These are phyloP conservation scores for Esperia sulphurella DNA, from an alignment of 2,888 invertebrate species.

Conservation along the genomic window DNA sequence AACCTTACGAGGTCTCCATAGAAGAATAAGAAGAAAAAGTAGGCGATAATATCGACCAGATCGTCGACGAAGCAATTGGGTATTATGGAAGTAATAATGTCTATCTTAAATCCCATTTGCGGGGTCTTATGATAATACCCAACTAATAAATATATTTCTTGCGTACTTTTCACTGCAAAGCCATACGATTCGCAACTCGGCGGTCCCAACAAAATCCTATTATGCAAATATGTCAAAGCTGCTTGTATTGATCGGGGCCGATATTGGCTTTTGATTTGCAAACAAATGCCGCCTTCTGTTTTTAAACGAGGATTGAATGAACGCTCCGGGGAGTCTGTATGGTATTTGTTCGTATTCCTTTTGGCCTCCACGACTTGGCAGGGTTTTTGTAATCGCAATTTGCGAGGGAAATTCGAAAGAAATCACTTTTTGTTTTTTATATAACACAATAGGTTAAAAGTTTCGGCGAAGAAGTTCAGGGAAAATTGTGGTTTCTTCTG, in stretches of 20 bases:
- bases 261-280: constrained; percentile 74
- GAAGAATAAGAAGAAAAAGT: not conserved
- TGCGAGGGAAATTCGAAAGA: not conserved
- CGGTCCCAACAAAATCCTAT: constrained; percentile 55
- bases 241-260: constrained; percentile 62
- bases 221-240: constrained; percentile 72
- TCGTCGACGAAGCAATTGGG: not conserved
- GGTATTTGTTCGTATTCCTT: not conserved
- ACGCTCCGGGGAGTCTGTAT: not conserved
- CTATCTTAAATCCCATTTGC: not conserved
- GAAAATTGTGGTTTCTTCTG: too few species aligned
- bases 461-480: too few species aligned
- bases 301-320: constrained; percentile 50
- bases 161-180: constrained; percentile 5
- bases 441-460: too few species aligned
- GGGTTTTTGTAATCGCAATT: not conserved
- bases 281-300: constrained; percentile 66
- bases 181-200: constrained; percentile 5
- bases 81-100: not conserved
- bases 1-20: too few species aligned
- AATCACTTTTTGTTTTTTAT: not conserved
- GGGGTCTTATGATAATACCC: not conserved
- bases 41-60: not conserved
- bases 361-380: not conserved
- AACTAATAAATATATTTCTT: constrained; percentile 4